These are phyloP conservation scores for Pseudococcus longispinus DNA, from an alignment of 2,888 invertebrate genomes.

Conservation along the genomic window DNA sequence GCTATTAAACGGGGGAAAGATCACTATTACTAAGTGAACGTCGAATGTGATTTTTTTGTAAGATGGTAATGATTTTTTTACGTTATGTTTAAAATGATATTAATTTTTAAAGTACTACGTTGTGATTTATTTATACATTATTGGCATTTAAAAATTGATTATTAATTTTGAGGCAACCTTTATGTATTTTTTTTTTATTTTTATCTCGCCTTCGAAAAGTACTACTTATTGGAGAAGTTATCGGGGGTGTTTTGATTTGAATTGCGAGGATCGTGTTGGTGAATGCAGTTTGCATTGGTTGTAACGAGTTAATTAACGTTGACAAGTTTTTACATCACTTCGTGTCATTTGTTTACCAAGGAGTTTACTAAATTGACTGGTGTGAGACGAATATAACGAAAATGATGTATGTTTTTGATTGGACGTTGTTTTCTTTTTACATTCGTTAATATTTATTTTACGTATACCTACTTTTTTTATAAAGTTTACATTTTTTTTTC, in stretches of 20 bases:
- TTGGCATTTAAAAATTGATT: background rate
- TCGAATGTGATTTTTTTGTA: conserved; percentile 38
- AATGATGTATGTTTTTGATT: background rate
- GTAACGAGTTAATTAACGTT: background rate
- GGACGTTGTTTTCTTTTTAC: conserved; percentile 24
- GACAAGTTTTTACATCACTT: background rate
- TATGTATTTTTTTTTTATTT: background rate
- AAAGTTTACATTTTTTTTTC: background rate
- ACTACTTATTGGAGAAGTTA: background rate
- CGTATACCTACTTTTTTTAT: background rate
- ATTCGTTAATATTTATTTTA: conserved; percentile 28
- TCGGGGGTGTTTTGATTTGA: background rate
- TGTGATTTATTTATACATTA: conserved; percentile 40
- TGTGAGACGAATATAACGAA: background rate
- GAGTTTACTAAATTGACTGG: background rate
- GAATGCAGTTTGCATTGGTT: background rate
- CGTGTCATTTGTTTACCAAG: background rate
- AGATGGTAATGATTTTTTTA: conserved; percentile 20
- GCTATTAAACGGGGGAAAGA: background rate
- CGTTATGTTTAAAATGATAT: conserved; percentile 9
- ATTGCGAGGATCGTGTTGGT: background rate
- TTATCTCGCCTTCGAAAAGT: background rate
- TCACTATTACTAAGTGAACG: background rate
- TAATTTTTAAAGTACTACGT: background rate
- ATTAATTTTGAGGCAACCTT: background rate